Evolutionary conservation across 2,113 vertebrate genomes (phyloP).

Genomic region (Neodon shergylaensis): DNA sequence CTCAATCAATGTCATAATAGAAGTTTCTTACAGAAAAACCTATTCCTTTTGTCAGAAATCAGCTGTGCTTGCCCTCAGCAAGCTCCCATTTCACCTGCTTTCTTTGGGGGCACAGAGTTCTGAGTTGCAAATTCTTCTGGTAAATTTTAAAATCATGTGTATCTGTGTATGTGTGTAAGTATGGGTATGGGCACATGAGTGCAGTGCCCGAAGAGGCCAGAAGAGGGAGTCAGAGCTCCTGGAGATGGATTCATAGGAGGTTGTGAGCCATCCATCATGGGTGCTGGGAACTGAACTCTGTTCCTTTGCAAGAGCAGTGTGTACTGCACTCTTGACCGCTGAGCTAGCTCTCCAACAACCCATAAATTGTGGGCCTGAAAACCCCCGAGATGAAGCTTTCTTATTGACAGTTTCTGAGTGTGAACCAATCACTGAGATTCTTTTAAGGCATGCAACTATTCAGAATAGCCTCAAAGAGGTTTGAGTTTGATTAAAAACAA

Average conservation of each 20-base stretch:
- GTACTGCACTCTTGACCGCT: background rate
- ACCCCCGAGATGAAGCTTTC: background rate
- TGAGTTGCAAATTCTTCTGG: background rate
- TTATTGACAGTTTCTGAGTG: background rate
- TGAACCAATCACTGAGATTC: background rate
- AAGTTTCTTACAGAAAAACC: background rate
- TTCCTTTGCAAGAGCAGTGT: background rate
- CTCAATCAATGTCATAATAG: background rate
- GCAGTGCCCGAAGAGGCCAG: background rate
- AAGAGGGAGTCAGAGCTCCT: background rate
- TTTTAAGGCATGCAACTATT: background rate
- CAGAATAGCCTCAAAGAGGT: background rate
- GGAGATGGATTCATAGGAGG: background rate
- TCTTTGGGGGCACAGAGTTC: background rate
- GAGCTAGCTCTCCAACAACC: background rate
- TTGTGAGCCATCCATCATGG: background rate
- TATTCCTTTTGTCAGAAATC: background rate
- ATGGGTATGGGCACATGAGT: background rate
- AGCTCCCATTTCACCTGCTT: background rate
- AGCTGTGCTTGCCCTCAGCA: background rate
- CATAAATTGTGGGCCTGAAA: background rate
- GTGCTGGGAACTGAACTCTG: background rate
- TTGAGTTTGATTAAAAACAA: background rate
- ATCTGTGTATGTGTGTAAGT: background rate
- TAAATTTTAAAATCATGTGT: background rate